phyloP scores from a whole-genome alignment of 2,113 vertebrate genomes.

The Hemibagrus wyckioides region DNA sequence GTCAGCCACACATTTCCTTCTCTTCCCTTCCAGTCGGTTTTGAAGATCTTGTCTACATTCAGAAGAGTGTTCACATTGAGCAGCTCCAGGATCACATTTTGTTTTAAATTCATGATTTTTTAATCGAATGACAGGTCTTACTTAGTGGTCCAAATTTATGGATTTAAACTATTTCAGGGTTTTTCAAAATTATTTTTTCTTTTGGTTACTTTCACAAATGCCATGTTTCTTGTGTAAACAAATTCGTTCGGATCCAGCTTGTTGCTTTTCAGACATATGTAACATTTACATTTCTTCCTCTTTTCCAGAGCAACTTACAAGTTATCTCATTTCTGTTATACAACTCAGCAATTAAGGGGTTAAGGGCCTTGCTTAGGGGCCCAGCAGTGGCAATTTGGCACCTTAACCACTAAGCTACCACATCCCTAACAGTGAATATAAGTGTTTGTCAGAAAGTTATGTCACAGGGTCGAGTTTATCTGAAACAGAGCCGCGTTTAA shows the following conservation, averaged over 20 bases:
- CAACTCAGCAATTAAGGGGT: too few relatives aligned
- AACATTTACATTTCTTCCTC: too few relatives aligned
- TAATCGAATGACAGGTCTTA: background rate
- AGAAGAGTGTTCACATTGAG: background rate
- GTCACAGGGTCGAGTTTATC: background rate
- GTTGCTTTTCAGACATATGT: background rate
- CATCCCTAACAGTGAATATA: too few relatives aligned
- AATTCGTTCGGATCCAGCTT: background rate
- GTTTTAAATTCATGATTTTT: background rate
- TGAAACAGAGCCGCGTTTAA: background rate
- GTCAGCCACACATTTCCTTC: conserved; percentile 1
- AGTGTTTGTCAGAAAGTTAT: background rate
- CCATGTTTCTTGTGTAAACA: background rate
- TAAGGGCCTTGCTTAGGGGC: too few relatives aligned
- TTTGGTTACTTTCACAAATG: background rate
- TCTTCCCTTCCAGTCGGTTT: background rate
- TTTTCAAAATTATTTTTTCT: background rate
- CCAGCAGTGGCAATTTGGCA: too few relatives aligned
- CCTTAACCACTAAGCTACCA: too few relatives aligned
- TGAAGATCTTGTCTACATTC: background rate
- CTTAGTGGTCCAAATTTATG: background rate
- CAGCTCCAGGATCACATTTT: background rate
- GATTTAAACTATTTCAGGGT: background rate
- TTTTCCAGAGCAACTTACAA: too few relatives aligned
- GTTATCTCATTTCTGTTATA: too few relatives aligned